These are phyloP conservation scores for Cremastinae sp. DNA, from an alignment of 2,888 invertebrate genomes.

Conservation along the genomic window DNA sequence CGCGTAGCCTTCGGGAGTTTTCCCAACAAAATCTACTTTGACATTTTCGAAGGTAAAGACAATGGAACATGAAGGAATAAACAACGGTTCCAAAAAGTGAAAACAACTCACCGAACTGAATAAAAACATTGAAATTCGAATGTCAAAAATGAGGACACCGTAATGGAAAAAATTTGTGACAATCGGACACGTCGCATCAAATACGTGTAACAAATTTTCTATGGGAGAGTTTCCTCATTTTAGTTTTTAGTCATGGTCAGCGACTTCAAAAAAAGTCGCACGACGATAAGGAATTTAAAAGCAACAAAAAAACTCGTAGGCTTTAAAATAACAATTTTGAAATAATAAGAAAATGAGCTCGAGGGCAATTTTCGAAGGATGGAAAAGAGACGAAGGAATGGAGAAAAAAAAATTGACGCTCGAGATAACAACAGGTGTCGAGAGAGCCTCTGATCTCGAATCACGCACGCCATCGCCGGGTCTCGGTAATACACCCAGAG, in stretches of 20 bases:
- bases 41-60: too few relatives aligned
- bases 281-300: background rate
- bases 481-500: conserved; percentile 39
- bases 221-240: background rate
- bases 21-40: too few relatives aligned
- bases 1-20: too few relatives aligned
- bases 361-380: background rate
- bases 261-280: background rate
- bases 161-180: conserved; percentile 2
- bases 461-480: conserved; percentile 25
- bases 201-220: background rate
- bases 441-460: conserved; percentile 34
- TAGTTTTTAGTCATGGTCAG: conserved; percentile 7
- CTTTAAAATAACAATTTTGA: background rate
- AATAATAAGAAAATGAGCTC: conserved; percentile 17
- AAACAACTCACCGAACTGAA: too few relatives aligned
- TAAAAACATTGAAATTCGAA: too few relatives aligned
- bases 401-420: background rate
- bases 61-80: too few relatives aligned
- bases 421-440: conserved; percentile 43
- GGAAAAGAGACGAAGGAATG: too few relatives aligned
- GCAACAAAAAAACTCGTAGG: background rate
- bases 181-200: conserved; percentile 15
- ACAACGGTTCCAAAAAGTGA: too few relatives aligned
- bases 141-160: too few relatives aligned